Conservation (phyloP, 2,113 vertebrate species). For the Laterallus jamaicensis region DNA sequence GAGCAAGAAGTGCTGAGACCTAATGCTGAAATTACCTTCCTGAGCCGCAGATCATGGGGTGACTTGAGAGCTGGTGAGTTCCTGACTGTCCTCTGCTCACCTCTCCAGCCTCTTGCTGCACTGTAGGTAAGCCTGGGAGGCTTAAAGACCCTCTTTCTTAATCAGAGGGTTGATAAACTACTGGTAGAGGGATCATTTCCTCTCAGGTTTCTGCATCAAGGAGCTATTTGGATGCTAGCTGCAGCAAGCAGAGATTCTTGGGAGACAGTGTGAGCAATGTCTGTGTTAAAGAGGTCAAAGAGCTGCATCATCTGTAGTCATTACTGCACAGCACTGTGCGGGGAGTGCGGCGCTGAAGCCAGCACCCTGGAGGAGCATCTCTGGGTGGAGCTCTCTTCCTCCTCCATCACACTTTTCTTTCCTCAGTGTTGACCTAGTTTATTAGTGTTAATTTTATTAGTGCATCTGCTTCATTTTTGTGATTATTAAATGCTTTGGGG, state of each 20-base stretch:
- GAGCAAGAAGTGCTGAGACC: background rate
- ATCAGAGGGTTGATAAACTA: conserved; percentile 9
- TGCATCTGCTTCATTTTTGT: conserved; percentile 48
- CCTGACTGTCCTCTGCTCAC: background rate
- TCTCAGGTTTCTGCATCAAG: conserved; percentile 7
- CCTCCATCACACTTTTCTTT: background rate
- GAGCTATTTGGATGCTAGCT: conserved; percentile 4
- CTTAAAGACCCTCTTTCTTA: background rate
- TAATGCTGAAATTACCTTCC: background rate
- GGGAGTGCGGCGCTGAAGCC: background rate
- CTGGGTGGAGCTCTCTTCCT: conserved; percentile 29
- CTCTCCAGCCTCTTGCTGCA: conserved; percentile 16
- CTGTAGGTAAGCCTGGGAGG: conserved; percentile 20
- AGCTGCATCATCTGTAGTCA: conserved; percentile 40
- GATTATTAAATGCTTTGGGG: conserved; percentile 66
- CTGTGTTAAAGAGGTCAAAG: conserved; percentile 54
- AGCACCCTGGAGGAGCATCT: conserved; percentile 17
- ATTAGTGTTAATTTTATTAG: conserved; percentile 63
- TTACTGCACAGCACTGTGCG: background rate
- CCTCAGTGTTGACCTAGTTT: conserved; percentile 52
- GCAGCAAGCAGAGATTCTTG: background rate
- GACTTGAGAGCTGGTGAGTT: background rate
- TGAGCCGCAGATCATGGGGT: background rate
- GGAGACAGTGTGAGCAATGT: conserved; percentile 8
- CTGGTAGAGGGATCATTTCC: conserved; percentile 35